Conservation (phyloP, 1,140 invertebrate species). For the Stegodyphus dumicola region DNA sequence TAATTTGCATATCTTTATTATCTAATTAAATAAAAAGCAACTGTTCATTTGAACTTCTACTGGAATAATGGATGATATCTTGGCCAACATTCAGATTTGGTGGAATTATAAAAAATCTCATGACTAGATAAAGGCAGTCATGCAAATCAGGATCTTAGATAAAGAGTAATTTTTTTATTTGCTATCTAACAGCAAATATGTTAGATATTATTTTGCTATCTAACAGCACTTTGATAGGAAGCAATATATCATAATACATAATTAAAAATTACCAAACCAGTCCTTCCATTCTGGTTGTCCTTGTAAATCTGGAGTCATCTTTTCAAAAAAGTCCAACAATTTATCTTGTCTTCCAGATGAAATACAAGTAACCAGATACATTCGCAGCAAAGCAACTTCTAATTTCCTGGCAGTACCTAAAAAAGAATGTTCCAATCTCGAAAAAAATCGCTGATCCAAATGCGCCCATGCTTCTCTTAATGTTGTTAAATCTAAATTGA, state of each 20-base stretch:
- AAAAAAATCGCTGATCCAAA: slow-evolving; percentile 86
- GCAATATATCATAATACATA: neutral
- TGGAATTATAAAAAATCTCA: too few species aligned
- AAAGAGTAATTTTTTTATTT: too few species aligned
- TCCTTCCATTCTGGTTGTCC: slow-evolving; percentile 94
- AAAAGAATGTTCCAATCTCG: slow-evolving; percentile 86
- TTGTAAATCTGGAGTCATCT: slow-evolving; percentile 87
- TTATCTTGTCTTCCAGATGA: slow-evolving; percentile 85
- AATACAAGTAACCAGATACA: slow-evolving; percentile 88
- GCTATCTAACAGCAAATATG: too few species aligned
- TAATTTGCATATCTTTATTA: too few species aligned
- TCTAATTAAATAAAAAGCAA: too few species aligned
- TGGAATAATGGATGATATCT: too few species aligned
- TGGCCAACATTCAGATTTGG: too few species aligned
- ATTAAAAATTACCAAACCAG: slow-evolving; percentile 87
- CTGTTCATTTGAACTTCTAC: too few species aligned
- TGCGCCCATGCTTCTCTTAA: slow-evolving; percentile 88
- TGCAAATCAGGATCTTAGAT: too few species aligned
- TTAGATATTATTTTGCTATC: too few species aligned
- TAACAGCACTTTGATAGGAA: too few species aligned
- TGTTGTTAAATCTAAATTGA: slow-evolving; percentile 79
- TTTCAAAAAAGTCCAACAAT: slow-evolving; percentile 89
- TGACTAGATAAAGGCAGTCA: too few species aligned
- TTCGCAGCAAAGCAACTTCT: slow-evolving; percentile 87
- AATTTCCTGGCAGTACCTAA: slow-evolving; percentile 83